These are phyloP conservation scores for Baronia brevicornis DNA, from an alignment of 2,888 invertebrate genomes.

Conservation along the genomic window DNA sequence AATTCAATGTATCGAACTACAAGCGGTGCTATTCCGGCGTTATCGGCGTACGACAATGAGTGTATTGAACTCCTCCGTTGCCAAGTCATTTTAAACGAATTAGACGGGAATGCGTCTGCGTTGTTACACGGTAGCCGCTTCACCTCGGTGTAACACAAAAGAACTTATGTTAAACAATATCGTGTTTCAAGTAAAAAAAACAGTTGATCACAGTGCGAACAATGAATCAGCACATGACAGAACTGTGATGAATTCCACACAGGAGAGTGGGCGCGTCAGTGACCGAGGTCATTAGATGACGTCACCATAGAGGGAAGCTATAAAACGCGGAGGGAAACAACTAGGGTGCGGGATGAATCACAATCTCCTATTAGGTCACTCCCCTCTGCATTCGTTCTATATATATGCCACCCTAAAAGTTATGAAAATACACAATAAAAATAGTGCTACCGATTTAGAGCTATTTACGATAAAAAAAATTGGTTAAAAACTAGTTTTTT, in stretches of 20 bases:
- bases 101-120: constrained; percentile 28
- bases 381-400: constrained; percentile 55
- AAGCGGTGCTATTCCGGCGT: constrained; percentile 24
- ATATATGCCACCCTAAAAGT: constrained; percentile 46
- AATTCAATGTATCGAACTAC: constrained; percentile 11
- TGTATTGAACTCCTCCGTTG: constrained; percentile 34
- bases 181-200: too few relatives aligned
- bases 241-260: constrained; percentile 46
- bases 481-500: too few relatives aligned
- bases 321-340: constrained; percentile 50
- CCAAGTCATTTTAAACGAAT: constrained; percentile 30
- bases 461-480: too few relatives aligned
- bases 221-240: constrained; percentile 58
- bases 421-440: too few relatives aligned
- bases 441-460: too few relatives aligned
- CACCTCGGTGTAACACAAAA: constrained; percentile 17
- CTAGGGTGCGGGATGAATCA: constrained; percentile 71
- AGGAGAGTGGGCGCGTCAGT: constrained; percentile 41
- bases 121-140: constrained; percentile 24
- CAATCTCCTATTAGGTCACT: constrained; percentile 59
- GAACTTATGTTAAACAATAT: constrained; percentile 27
- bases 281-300: constrained; percentile 59
- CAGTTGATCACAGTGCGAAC: constrained; percentile 18
- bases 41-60: constrained; percentile 35
- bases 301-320: constrained; percentile 56